Base-by-base conservation (phyloP, 2,113 vertebrate species). In the Chauna torquata region DNA sequence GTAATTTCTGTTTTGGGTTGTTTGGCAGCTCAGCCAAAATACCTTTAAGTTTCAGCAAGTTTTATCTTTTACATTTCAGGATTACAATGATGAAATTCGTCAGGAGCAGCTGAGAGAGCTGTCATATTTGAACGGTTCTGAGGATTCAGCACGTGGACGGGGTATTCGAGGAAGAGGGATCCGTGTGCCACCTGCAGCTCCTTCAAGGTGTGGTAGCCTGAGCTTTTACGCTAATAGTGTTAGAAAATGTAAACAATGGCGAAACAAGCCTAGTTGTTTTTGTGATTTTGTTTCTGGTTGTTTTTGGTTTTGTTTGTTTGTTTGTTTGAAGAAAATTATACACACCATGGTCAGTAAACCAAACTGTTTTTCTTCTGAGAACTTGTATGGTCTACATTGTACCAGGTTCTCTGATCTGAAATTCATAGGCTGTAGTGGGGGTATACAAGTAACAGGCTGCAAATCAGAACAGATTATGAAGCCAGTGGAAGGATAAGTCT, bases 61-160 rank as follows among this genome's bases (percentile, higher is more conserved):
- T 70, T 61, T 78, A 20, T 91, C 81, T 95, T 94, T 94, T 93
- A 58, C 90, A 77, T 97, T 96, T 36, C 94, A 99, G 99, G 99
- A 99, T 97, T 99, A 99, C 95, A 99, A 99, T 88, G 99, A 99
- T 96, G 99, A 99, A 98, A 99, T 99, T 96, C 99, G 99, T 86
- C 99, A 99, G 97, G 99, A 99, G 96, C 99, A 99, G 69, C 98
- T 99, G 91, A 98, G 99, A 92, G 99, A 99, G 96, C 98, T 99
- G 72, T 99, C 99, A 1, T 99, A 99, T 91, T 97, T 99, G 96
- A 99, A 99, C 3, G 99, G 99, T 86, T 99, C 99, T 11, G 99
- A 99, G 19, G 99, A 99, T 72, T 98, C 99, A 64, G 98, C 97
- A 90, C 98, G 99, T 96, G 99, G 99, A 86, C 98, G 99, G 95